A percentile compares a stretch with the other conserved stretches of the same genome.
Evolutionary conservation across 2,113 vertebrate genomes (phyloP).

Genomic region (human): GRCh38 chr4:173077001-173077500

Average conservation of each 20-base stretch:
- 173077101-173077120: conserved; percentile 61
- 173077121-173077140: conserved; percentile 61
- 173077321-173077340: conserved; percentile 5
- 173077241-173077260: not conserved
- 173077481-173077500: not conserved
- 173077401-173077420: not conserved
- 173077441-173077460: not conserved
- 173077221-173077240: conserved; percentile 29
- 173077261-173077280: conserved; percentile 26
- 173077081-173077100: conserved; percentile 61
- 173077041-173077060: conserved; percentile 64
- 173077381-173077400: conserved; percentile 2
- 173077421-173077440: not conserved
- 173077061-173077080: conserved; percentile 58
- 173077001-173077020: conserved; percentile 40
- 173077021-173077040: conserved; percentile 14
- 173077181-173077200: conserved; percentile 38
- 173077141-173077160: conserved; percentile 33
- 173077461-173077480: not conserved
- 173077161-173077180: not conserved
- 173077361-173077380: not conserved
- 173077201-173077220: conserved; percentile 31
- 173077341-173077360: not conserved
- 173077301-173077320: not conserved
- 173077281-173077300: not conserved